Base-by-base conservation (phyloP, 2,797 vertebrate species). In the Alauda arvensis region DNA sequence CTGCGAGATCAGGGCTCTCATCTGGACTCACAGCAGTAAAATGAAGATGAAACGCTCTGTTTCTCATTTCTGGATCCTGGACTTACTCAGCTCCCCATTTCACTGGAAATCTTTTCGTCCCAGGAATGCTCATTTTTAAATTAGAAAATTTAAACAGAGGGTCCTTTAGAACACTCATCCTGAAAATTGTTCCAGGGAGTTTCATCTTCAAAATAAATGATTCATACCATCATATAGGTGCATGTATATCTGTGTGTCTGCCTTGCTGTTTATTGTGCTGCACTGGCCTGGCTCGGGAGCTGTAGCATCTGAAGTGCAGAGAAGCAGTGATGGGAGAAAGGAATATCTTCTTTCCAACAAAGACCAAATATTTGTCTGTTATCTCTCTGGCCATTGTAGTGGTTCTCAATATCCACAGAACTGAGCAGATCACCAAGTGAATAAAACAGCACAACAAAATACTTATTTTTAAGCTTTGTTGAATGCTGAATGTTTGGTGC, bases 391-490 rank as follows among this genome's bases (percentile, higher is more conserved):
- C 89, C 7, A 0, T 74, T 89, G 60, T 4, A 84, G 74, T 46
- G 14, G 74, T 91, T 77, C 92, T 53, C 8, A 12, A 40, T 81
- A n/a, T 28, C 87, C 5, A 0, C 69, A 67, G 88, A 83, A 63
- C 78, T 3, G 3, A n/a, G 26, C 87, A 69, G 87, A 79, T 90
- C 89, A 7, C 59, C 69, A 6, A 10, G 1, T 18, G 53, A 90
- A 49, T 90, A 68, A 87, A 78, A 62, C 9, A 72, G 91, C 76
- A 69, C 92, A 92, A 72, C 91, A 92, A 95, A 94, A 93, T 93
- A 89, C 70, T 95, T 96, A 75, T 93, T 92, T 91, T 91, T 87
- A 67, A 93, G 95, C 91, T 95, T 87, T 51, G 67, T 85, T 60
- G 80, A 91, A 92, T 77, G 83, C 88, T 55, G 91, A 90, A 90